Evolutionary conservation across 2,797 vertebrate species (phyloP).

Genomic region (Carapus acus): DNA sequence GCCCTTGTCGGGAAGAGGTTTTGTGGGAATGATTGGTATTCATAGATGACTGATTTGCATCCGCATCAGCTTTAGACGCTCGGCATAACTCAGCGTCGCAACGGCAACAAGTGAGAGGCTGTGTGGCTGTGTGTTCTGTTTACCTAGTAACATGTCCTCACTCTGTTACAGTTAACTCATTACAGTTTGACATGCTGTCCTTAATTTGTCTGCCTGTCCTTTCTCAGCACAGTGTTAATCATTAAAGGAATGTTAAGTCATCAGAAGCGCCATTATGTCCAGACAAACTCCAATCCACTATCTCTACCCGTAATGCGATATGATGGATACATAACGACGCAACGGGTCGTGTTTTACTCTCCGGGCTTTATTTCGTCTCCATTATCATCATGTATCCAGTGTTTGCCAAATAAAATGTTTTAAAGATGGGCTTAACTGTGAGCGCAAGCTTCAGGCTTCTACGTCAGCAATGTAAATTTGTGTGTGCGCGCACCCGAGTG

Average conservation of each 20-base stretch:
- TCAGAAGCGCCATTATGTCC: background rate
- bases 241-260: background rate
- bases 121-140: background rate
- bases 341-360: background rate
- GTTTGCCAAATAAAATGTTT: slow-evolving; percentile 33
- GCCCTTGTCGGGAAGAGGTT: slow-evolving; percentile 15
- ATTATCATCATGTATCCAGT: slow-evolving; percentile 13
- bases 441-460: slow-evolving; percentile 24
- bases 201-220: background rate
- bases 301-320: too few relatives aligned
- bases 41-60: slow-evolving; percentile 16
- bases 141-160: slow-evolving; percentile 4
- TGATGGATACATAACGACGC: background rate
- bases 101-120: slow-evolving; percentile 1
- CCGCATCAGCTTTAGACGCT: background rate
- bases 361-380: slow-evolving; percentile 5
- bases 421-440: slow-evolving; percentile 21
- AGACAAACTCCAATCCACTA: background rate
- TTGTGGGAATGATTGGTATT: slow-evolving; percentile 34
- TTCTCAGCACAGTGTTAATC: slow-evolving; percentile 5
- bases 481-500: slow-evolving; percentile 9
- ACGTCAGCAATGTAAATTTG: slow-evolving; percentile 20
- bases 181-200: slow-evolving; percentile 1
- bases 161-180: slow-evolving; percentile 6
- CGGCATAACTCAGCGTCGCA: slow-evolving; percentile 16